These are phyloP conservation scores for Aphaenogaster rudis DNA, from an alignment of 1,140 invertebrate species.

Conservation along the genomic window DNA sequence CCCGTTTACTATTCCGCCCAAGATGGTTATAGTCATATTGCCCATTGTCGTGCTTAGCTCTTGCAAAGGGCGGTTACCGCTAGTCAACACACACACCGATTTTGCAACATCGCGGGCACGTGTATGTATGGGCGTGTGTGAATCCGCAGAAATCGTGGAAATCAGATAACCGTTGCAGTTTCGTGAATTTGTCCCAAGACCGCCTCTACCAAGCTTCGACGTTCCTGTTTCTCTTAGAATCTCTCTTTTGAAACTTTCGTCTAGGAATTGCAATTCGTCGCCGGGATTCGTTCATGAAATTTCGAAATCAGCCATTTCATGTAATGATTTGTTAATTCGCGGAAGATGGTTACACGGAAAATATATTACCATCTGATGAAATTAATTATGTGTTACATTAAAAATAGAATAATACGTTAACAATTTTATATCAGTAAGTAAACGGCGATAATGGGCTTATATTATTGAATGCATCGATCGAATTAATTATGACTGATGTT, in stretches of 20 bases:
- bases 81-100: constrained; percentile 18
- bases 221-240: constrained; percentile 4
- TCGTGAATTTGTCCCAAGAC: constrained; percentile 61
- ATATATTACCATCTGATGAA: neutral
- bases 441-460: neutral
- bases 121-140: neutral
- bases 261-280: neutral
- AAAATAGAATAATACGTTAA: neutral
- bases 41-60: constrained; percentile 57
- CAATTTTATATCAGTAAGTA: neutral
- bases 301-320: neutral
- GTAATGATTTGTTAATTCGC: constrained; percentile 27
- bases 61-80: constrained; percentile 70
- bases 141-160: constrained; percentile 61
- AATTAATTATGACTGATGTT: constrained; percentile 1
- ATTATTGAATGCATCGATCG: neutral
- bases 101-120: constrained; percentile 15
- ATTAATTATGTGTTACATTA: neutral
- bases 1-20: constrained; percentile 49
- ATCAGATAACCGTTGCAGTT: constrained; percentile 66
- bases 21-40: constrained; percentile 59
- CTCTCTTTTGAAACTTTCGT: neutral
- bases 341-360: neutral
- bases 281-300: neutral
- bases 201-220: constrained; percentile 36